Percentiles rank a stretch among this genome's conserved stretches.
phyloP scores from a whole-genome alignment of 2,113 vertebrate species.

The Balaenoptera acutorostrata region DNA sequence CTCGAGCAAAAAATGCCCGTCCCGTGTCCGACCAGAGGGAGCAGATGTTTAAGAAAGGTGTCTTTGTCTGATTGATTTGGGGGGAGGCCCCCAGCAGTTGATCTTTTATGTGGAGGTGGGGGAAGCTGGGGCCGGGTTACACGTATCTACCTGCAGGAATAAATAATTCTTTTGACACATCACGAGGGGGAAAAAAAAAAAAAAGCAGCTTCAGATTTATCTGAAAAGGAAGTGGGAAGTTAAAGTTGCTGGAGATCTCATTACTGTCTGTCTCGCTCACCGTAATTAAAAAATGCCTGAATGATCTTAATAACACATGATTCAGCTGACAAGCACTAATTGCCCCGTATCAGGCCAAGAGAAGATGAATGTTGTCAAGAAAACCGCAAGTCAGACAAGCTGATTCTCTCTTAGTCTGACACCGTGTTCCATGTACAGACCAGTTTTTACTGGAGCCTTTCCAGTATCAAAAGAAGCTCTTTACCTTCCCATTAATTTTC shows the following conservation, averaged over 20 bases:
- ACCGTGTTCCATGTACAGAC: constrained; percentile 93
- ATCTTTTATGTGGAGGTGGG: not conserved
- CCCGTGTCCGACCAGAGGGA: not conserved
- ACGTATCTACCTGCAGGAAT: constrained; percentile 74
- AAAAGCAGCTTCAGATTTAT: constrained; percentile 72
- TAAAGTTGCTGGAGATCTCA: constrained; percentile 83
- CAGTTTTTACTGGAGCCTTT: constrained; percentile 92
- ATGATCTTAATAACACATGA: constrained; percentile 89
- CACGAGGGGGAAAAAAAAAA: not conserved
- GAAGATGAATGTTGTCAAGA: constrained; percentile 90
- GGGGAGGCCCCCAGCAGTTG: not conserved
- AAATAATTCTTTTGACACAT: constrained; percentile 61
- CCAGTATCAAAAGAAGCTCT: constrained; percentile 86
- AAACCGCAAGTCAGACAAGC: constrained; percentile 94
- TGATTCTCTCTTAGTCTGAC: constrained; percentile 90
- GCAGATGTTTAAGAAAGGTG: not conserved
- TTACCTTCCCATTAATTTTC: constrained; percentile 81
- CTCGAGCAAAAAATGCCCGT: not conserved
- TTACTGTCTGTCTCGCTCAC: constrained; percentile 86
- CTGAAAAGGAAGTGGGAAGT: constrained; percentile 84
- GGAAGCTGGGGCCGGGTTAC: not conserved
- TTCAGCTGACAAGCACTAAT: constrained; percentile 90
- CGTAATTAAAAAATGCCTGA: constrained; percentile 90
- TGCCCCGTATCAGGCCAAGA: constrained; percentile 88
- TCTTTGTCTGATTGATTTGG: constrained; percentile 23